Percentiles rank a stretch among this genome's conserved stretches.
Evolutionary conservation across 2,888 invertebrate genomes (phyloP).

Genomic region (Ectemnius lituratus): DNA sequence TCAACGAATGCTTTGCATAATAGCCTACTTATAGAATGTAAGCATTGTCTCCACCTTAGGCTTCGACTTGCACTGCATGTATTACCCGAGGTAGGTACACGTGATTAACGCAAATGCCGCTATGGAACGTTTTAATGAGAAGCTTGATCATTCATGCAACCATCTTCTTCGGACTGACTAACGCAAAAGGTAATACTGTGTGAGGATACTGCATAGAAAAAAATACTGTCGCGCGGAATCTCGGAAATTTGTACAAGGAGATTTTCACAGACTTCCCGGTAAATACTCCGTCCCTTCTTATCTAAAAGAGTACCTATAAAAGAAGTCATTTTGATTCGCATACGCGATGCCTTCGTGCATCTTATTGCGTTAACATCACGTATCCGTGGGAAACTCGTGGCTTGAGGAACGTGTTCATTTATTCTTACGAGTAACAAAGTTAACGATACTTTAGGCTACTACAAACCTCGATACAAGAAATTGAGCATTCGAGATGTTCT

Average conservation of each 20-base stretch:
- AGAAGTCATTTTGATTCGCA: slow-evolving; percentile 20
- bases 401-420: slow-evolving; percentile 36
- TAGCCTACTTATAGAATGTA: slow-evolving; percentile 40
- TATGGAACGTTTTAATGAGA: neutral
- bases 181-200: neutral
- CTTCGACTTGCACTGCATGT: slow-evolving; percentile 27
- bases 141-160: too few species aligned
- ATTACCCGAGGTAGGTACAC: too few species aligned
- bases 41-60: slow-evolving; percentile 37
- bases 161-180: too few species aligned
- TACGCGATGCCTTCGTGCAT: slow-evolving; percentile 7
- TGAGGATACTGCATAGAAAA: neutral
- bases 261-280: slow-evolving; percentile 11
- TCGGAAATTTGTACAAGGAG: neutral
- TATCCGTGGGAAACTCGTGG: slow-evolving; percentile 22
- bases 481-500: slow-evolving; percentile 53
- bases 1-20: slow-evolving; percentile 60
- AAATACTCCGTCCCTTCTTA: neutral
- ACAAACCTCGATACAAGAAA: slow-evolving; percentile 43
- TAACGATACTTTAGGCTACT: slow-evolving; percentile 39
- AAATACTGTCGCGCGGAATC: too few species aligned
- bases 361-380: neutral
- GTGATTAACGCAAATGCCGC: neutral
- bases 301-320: slow-evolving; percentile 26
- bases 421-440: slow-evolving; percentile 41